A percentile compares a stretch with the other conserved stretches of the same genome.
phyloP scores from a whole-genome alignment of 1,140 invertebrate species.

The Diuraphis noxia region DNA sequence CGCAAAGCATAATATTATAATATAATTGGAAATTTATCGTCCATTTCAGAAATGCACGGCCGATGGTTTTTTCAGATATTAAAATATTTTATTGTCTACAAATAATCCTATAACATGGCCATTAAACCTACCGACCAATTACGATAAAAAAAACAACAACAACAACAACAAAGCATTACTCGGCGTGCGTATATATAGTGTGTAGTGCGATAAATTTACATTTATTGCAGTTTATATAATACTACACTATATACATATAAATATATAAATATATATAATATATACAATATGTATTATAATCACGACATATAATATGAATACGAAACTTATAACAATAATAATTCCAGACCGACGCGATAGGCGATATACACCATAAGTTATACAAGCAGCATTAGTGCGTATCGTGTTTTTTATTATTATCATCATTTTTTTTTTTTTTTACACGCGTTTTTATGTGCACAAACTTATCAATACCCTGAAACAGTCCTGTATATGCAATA shows the following conservation, averaged over 20 bases:
- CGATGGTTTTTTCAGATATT: not conserved
- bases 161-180: not conserved
- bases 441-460: not conserved
- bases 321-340: conserved; percentile 7
- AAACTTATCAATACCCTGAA: not conserved
- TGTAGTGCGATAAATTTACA: not conserved
- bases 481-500: not conserved
- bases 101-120: not conserved
- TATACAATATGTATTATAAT: not conserved
- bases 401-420: not conserved
- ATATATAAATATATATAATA: not conserved
- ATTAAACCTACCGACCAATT: conserved; percentile 2
- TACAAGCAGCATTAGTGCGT: not conserved
- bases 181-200: not conserved
- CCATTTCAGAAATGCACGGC: not conserved
- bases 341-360: not conserved
- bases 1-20: not conserved
- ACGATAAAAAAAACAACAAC: not conserved
- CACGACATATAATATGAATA: not conserved
- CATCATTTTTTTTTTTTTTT: not conserved
- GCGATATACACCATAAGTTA: not conserved
- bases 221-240: conserved; percentile 10
- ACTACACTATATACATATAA: not conserved
- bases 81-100: conserved; percentile 11
- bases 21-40: not conserved